A percentile compares a stretch with the other conserved stretches of the same genome.
These are phyloP conservation scores for Elgaria multicarinata DNA, from an alignment of 2,113 vertebrate species.

Conservation along the genomic window DNA sequence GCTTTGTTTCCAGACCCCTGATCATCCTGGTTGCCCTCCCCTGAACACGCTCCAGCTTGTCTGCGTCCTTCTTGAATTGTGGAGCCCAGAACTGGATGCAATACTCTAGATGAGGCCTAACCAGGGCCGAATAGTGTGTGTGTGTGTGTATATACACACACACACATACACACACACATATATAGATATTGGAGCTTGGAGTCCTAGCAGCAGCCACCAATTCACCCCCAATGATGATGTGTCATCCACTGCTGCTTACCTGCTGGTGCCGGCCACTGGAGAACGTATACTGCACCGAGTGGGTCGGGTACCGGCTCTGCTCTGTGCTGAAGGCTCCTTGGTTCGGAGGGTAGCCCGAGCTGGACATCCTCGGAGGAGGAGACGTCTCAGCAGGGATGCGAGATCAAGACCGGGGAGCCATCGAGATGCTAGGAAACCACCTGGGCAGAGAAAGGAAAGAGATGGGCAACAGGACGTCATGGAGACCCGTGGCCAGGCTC, in stretches of 20 bases:
- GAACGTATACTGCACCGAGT: slow-evolving; percentile 95
- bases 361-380: slow-evolving; percentile 90
- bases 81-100: too few species aligned
- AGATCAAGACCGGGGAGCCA: slow-evolving; percentile 81
- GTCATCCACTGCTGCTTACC: slow-evolving; percentile 77
- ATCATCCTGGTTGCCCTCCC: too few species aligned
- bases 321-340: slow-evolving; percentile 98
- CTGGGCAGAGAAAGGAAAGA: slow-evolving; percentile 75
- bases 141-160: too few species aligned
- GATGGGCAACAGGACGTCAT: slow-evolving; percentile 71
- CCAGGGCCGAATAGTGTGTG: too few species aligned
- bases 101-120: too few species aligned
- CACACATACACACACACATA: too few species aligned
- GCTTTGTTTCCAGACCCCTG: too few species aligned
- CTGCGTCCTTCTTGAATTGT: too few species aligned
- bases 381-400: slow-evolving; percentile 80
- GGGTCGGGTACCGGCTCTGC: slow-evolving; percentile 91
- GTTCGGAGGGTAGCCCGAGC: slow-evolving; percentile 95
- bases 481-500: slow-evolving; percentile 57
- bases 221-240: too few species aligned
- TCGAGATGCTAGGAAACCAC: slow-evolving; percentile 88
- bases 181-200: not conserved
- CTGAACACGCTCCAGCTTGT: too few species aligned
- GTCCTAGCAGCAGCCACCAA: not conserved
- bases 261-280: slow-evolving; percentile 88